Evolutionary conservation across 1,140 invertebrate genomes (phyloP).

Genomic region (Nebria ingens): DNA sequence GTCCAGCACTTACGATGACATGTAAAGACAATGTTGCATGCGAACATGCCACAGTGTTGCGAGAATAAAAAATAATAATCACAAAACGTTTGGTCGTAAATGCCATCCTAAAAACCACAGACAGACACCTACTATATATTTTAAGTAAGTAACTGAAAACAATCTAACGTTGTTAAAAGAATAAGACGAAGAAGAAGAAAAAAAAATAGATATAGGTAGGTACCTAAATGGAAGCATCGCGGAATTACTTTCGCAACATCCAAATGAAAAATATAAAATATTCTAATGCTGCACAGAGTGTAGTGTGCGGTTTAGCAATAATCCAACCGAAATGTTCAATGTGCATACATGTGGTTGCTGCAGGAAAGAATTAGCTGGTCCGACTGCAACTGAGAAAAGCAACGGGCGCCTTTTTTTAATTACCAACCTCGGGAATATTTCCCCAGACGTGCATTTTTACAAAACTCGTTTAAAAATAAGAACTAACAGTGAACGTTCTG

Average conservation of each 20-base stretch:
- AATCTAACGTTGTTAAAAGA: no score
- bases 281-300: constrained; percentile 15
- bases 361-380: constrained; percentile 10
- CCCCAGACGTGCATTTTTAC: constrained; percentile 24
- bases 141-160: no score
- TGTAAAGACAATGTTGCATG: no score
- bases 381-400: constrained; percentile 10
- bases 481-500: constrained; percentile 18
- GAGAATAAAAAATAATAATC: no score
- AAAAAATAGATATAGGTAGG: no score
- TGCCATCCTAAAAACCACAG: no score
- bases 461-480: constrained; percentile 23
- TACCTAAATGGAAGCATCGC: no score
- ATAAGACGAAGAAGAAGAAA: no score
- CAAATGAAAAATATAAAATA: constrained; percentile 27
- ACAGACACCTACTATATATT: no score
- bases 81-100: no score
- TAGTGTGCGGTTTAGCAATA: constrained; percentile 13
- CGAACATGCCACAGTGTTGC: no score
- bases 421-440: constrained; percentile 20
- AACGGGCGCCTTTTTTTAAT: constrained; percentile 24
- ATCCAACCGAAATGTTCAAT: background rate
- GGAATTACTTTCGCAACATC: constrained; percentile 23
- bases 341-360: background rate
- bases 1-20: no score